Evolutionary conservation across 2,888 invertebrate genomes (phyloP).

Genomic region (Erebia aethiops): DNA sequence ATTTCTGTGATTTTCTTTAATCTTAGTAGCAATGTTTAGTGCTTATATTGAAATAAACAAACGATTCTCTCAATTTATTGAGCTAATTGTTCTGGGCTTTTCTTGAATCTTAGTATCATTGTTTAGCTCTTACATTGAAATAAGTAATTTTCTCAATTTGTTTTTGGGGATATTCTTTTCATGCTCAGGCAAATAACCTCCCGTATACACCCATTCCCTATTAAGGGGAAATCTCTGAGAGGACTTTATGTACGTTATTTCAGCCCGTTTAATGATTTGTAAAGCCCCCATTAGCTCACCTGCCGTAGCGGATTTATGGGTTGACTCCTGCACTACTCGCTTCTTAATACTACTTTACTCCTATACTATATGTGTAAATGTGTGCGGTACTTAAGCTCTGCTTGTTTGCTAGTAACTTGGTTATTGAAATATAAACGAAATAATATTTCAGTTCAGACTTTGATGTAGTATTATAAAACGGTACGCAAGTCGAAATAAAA

Average conservation of each 20-base stretch:
- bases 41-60: too few species aligned
- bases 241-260: slow-evolving; percentile 33
- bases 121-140: too few species aligned
- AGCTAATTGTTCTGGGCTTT: too few species aligned
- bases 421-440: too few species aligned
- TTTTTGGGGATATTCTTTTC: not conserved
- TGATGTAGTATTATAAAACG: too few species aligned
- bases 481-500: too few species aligned
- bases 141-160: not conserved
- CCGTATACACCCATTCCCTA: slow-evolving; percentile 23
- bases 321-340: slow-evolving; percentile 18
- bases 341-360: slow-evolving; percentile 4
- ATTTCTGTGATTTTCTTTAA: too few species aligned
- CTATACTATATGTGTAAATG: not conserved
- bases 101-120: too few species aligned
- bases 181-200: not conserved
- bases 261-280: slow-evolving; percentile 34
- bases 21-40: too few species aligned
- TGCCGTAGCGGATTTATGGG: slow-evolving; percentile 32
- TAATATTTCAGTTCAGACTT: too few species aligned
- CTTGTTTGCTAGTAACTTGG: not conserved
- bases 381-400: not conserved
- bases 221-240: slow-evolving; percentile 32
- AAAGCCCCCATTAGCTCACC: slow-evolving; percentile 35
- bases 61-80: not conserved